Evolutionary conservation across 1,140 invertebrate species (phyloP).

Genomic region (Zaprionus nigranus): DNA sequence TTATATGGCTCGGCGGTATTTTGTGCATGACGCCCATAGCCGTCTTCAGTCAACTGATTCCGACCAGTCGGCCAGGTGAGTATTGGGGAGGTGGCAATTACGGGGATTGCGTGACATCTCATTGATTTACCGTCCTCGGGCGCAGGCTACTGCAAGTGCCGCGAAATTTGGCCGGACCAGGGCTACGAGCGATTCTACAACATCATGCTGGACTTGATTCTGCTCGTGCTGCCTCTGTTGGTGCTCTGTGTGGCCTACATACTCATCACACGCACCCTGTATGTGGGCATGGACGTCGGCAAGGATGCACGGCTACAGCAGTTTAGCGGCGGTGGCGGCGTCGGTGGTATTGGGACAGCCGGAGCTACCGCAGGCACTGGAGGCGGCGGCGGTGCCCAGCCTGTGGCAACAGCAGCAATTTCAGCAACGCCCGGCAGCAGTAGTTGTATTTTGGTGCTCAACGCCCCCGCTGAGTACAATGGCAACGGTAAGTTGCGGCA

Average conservation of each 20-base stretch:
- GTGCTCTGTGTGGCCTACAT: slow-evolving; percentile 91
- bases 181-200: slow-evolving; percentile 89
- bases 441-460: slow-evolving; percentile 61
- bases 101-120: not conserved
- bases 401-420: slow-evolving; percentile 15
- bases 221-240: slow-evolving; percentile 90
- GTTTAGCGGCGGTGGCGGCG: not conserved
- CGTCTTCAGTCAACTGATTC: slow-evolving; percentile 87
- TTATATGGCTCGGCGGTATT: slow-evolving; percentile 90
- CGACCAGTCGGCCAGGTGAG: slow-evolving; percentile 84
- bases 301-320: slow-evolving; percentile 29
- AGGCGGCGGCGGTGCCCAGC: not conserved
- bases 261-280: slow-evolving; percentile 89
- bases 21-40: slow-evolving; percentile 89
- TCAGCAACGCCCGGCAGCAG: slow-evolving; percentile 38
- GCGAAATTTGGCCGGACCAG: slow-evolving; percentile 89
- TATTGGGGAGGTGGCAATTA: not conserved
- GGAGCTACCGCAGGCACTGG: not conserved
- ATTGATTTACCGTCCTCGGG: slow-evolving; percentile 4
- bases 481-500: slow-evolving; percentile 51
- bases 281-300: slow-evolving; percentile 87
- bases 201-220: slow-evolving; percentile 89
- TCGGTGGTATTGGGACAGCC: not conserved
- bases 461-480: slow-evolving; percentile 44
- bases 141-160: slow-evolving; percentile 87